Evolutionary conservation across 2,888 invertebrate species (phyloP), one percentile per base, ranked within the genome.

Genomic region (Petrolisthes cinctipes): DNA sequence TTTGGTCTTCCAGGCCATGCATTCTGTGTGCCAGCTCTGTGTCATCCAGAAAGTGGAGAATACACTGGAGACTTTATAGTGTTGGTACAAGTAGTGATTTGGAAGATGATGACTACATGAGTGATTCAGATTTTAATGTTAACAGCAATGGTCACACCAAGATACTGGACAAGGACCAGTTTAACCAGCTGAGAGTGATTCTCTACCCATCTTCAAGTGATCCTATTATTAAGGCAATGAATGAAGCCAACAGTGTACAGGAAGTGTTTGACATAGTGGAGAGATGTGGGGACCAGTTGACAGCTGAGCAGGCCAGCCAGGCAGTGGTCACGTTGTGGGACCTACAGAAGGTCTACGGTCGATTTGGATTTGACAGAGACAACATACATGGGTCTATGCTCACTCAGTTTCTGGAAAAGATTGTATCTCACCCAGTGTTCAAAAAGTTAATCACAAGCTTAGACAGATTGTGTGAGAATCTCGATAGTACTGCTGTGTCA

Each of bases 251-350:
- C 56, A 88, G 88, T 83, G 51, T 88, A 17, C 88, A 88, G 71
- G 85, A 88, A 73, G 88, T 88, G 71, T 88, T 88, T 88, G 85
- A 82, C 66, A 20, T 68, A 54, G 53, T 88, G 17, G 79, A 85
- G n/a, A 78, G 56, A 9, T 71, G 57, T 54, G 53, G 78, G 11
- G 53, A 68, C 1, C 11, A 51, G 7, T 23, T 78, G 53, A 85
- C 85, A 53, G 85, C 82, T 20, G 85, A 82, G n/a, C 88, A 79
- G 6, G 23, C 71, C n/a, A 85, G 88, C 68, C 88, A 88, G 71
- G 85, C 88, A 23, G 66, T 88, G 66, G 82, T 88, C 1, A 85
- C 88, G 4, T 66, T 88, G 5, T 88, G 88, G 88, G 88, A 88
- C 76, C 57, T 88, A 11, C 88, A 88, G 78, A 88, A 88, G 54